Conservation (phyloP, 2,113 vertebrate species). For the Lanius ludovicianus region DNA sequence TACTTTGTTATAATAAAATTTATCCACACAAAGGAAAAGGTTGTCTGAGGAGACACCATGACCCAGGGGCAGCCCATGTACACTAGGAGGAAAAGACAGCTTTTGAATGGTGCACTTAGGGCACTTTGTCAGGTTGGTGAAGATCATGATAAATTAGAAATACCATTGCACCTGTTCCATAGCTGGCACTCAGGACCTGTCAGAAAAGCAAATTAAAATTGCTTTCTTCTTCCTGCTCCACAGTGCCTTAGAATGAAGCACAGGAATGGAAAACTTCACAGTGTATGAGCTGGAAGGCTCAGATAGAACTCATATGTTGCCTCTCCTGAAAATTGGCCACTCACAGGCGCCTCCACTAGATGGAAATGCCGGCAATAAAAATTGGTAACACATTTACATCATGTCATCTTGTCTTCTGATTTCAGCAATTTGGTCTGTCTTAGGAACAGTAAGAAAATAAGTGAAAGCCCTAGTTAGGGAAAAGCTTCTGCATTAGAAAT, state of each 20-base stretch:
- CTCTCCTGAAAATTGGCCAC: not conserved
- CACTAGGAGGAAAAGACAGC: not conserved
- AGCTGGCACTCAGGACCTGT: not conserved
- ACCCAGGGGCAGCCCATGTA: not conserved
- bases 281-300: not conserved
- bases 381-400: not conserved
- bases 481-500: not conserved
- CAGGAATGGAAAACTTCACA: not conserved
- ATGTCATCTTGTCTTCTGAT: not conserved
- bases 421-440: not conserved
- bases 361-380: not conserved
- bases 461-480: not conserved
- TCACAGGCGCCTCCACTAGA: not conserved
- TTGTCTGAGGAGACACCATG: not conserved
- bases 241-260: rapidly evolving
- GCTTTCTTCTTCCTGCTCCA: not conserved
- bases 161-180: not conserved
- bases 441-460: not conserved
- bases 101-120: not conserved
- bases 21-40: not conserved
- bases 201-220: not conserved
- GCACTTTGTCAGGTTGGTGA: not conserved
- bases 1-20: not conserved
- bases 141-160: not conserved
- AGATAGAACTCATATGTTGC: not conserved